phyloP scores from a whole-genome alignment of 2,113 vertebrate genomes.

The Oreochromis tanganicae region DNA sequence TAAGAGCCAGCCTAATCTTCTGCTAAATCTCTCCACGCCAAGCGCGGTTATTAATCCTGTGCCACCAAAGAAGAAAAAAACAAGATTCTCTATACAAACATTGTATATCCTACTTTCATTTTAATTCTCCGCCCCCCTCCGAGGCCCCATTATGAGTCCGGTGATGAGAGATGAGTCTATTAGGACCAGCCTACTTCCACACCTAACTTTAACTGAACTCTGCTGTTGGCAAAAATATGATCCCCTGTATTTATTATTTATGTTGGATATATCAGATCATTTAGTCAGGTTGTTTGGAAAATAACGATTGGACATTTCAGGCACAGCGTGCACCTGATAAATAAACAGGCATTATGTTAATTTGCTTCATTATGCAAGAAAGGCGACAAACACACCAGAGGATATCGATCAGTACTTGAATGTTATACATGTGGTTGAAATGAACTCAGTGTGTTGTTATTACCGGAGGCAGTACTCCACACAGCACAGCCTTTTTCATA shows the following conservation, averaged over 20 bases:
- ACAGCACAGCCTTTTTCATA: constrained; percentile 11
- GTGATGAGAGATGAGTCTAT: background rate
- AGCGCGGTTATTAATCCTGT: constrained; percentile 51
- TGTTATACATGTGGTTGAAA: constrained; percentile 34
- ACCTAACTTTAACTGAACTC: constrained; percentile 5
- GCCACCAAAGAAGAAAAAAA: constrained; percentile 27
- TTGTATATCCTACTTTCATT: constrained; percentile 4
- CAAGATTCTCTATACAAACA: constrained; percentile 27
- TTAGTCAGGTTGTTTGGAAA: constrained; percentile 18
- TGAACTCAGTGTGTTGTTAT: constrained; percentile 27
- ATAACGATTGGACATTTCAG: constrained; percentile 49
- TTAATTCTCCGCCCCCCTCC: background rate
- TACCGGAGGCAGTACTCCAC: constrained; percentile 11
- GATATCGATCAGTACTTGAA: constrained; percentile 62
- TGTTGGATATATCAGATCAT: background rate
- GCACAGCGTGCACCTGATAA: constrained; percentile 58
- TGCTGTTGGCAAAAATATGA: background rate
- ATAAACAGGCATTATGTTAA: constrained; percentile 69
- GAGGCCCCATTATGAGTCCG: background rate
- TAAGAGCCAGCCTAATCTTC: constrained; percentile 58
- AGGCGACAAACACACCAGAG: constrained; percentile 48
- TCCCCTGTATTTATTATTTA: constrained; percentile 1
- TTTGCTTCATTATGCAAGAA: constrained; percentile 65
- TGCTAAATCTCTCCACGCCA: constrained; percentile 53
- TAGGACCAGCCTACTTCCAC: background rate